Evolutionary conservation across 1,140 invertebrate species (phyloP).

Genomic region (Agrilus planipennis): DNA sequence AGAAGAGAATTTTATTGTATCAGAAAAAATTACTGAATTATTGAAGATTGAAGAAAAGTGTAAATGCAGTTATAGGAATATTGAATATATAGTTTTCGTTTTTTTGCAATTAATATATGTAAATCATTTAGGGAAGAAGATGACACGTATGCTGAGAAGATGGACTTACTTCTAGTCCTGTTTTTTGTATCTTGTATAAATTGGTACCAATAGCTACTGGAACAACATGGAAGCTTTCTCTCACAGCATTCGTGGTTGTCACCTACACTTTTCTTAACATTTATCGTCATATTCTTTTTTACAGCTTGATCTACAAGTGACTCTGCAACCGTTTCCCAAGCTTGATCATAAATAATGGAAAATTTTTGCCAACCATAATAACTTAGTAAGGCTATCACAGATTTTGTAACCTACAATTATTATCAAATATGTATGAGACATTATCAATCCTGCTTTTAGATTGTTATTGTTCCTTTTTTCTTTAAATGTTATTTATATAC

Average conservation of each 20-base stretch:
- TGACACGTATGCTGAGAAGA: no score
- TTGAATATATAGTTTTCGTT: no score
- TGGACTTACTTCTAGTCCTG: conserved; percentile 76
- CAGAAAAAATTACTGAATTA: no score
- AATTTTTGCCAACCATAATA: conserved; percentile 93
- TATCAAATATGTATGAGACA: no score
- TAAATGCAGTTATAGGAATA: no score
- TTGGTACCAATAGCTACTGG: conserved; percentile 65
- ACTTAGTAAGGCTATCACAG: conserved; percentile 74
- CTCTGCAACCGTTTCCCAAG: conserved; percentile 64
- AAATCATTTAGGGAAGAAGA: no score
- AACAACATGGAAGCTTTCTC: conserved; percentile 57
- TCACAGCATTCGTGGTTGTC: conserved; percentile 65
- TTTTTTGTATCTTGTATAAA: conserved; percentile 82
- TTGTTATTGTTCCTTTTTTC: no score
- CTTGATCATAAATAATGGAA: conserved; percentile 77
- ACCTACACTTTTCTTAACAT: conserved; percentile 53
- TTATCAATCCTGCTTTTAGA: no score
- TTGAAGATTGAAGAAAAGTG: no score
- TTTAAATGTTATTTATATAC: no score
- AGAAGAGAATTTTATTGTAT: no score
- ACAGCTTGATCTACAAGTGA: conserved; percentile 61
- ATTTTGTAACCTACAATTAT: conserved; percentile 72
- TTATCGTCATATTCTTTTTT: conserved; percentile 61
- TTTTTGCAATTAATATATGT: no score